Evolutionary conservation across 2,113 vertebrate genomes (phyloP), one percentile per base, ranked within the genome.

Genomic region (Crotalus horridus): DNA sequence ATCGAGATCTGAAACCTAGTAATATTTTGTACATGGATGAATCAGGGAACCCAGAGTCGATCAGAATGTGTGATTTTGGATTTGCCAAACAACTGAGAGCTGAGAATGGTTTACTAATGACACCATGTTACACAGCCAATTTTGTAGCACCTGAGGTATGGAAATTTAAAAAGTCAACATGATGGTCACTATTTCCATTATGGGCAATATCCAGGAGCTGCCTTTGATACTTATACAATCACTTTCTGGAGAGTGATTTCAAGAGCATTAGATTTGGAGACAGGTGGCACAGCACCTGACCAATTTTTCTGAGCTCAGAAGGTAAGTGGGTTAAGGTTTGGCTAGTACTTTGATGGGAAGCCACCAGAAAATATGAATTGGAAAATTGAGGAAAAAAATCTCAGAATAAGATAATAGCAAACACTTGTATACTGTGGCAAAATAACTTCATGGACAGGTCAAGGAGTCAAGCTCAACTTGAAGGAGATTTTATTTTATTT

Each of bases 11-110:
- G 95, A 99, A 99, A 95, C 99, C 99, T 0, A 99, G 99, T 91
- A 99, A 99, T 93, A 99, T 99, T n/a, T 97, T 99, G 92, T 99
- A 99, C 24, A 96, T 98, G 95, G 99, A 99, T 88, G 99, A 99
- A 94, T 98, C 98, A 2, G 99, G 98, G 48, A 98, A 99, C 95
- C 98, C 99, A 0, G 98, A 99, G 55, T 98, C 98, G 93, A 98
- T 99, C 97, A 98, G 99, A 46, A 99, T 99, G 95, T 99, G 98
- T 89, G 98, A 99, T 96, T 99, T 99, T 1, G 98, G 99, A 58
- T 99, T 99, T 96, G 99, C 99, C 95, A 99, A 99, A 95, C 99
- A 99, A 93, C 98, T 99, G 51, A 96, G 99, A 54, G 99, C 99
- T 0, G 99, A 99, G 96, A 99, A 99, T 0, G 99, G 99, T 33